A percentile compares a stretch with the other conserved stretches of the same genome.
Evolutionary conservation across 2,888 invertebrate genomes (phyloP).

Genomic region (Autographa pulchrina): DNA sequence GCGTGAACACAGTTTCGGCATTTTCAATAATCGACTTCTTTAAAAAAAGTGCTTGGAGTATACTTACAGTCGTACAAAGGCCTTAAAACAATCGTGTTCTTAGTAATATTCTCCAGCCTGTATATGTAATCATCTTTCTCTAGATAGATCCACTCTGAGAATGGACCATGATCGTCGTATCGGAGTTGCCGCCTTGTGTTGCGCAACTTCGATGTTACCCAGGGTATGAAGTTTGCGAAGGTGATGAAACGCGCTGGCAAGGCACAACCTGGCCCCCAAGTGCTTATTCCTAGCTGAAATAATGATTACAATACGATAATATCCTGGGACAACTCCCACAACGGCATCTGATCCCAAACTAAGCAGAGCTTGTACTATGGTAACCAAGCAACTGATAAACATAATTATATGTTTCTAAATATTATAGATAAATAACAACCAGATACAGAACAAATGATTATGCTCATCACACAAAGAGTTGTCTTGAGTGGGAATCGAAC

Average conservation of each 20-base stretch:
- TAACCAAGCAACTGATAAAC: no score
- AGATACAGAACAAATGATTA: no score
- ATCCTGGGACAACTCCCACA: no score
- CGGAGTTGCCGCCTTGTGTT: neutral
- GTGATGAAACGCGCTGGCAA: conserved; percentile 23
- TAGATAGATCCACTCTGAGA: neutral
- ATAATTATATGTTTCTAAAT: no score
- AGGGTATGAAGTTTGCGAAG: conserved; percentile 26
- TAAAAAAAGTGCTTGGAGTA: neutral
- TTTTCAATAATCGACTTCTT: no score
- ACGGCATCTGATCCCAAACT: no score
- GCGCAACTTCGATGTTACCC: conserved; percentile 7
- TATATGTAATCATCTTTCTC: neutral
- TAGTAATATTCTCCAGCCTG: neutral
- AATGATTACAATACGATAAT: no score
- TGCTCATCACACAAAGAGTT: no score
- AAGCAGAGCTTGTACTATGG: no score
- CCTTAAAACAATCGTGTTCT: neutral
- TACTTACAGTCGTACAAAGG: neutral
- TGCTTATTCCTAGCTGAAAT: conserved; percentile 23
- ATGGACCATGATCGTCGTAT: neutral
- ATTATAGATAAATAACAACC: no score
- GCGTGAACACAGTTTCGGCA: no score
- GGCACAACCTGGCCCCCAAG: conserved; percentile 25
- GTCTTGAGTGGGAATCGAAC: no score